Evolutionary conservation across 2,797 vertebrate species (phyloP).

Genomic region (Microctenopoma stevenorrisi): DNA sequence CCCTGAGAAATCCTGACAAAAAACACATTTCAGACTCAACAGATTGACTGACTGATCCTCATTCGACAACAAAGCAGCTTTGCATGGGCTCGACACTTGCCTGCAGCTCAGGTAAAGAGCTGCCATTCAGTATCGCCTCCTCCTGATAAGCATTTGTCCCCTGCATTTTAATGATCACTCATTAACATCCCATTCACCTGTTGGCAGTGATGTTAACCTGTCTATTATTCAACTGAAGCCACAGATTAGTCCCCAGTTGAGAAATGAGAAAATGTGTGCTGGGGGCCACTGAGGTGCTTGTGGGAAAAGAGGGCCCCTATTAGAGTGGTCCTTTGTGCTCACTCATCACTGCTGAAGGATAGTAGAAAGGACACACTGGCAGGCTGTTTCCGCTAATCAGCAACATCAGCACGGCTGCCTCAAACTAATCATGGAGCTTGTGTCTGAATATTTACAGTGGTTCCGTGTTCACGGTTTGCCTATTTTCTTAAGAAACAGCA

Average conservation of each 20-base stretch:
- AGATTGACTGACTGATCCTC: conserved; percentile 42
- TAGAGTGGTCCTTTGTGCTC: conserved; percentile 71
- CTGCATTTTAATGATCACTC: conserved; percentile 47
- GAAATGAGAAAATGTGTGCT: conserved; percentile 47
- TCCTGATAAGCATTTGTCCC: conserved; percentile 15
- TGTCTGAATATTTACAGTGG: conserved; percentile 45
- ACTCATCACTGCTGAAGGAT: conserved; percentile 63
- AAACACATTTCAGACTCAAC: conserved; percentile 47
- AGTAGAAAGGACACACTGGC: conserved; percentile 73
- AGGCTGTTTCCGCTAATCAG: conserved; percentile 70
- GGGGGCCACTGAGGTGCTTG: conserved; percentile 64
- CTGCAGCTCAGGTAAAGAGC: conserved; percentile 40
- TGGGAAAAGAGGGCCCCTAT: conserved; percentile 71
- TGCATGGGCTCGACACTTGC: conserved; percentile 20
- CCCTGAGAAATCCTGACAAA: conserved; percentile 55
- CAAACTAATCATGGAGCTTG: conserved; percentile 58
- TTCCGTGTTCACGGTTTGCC: conserved; percentile 12
- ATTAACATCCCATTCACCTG: conserved; percentile 57
- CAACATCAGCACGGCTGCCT: conserved; percentile 61
- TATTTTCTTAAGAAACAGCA: conserved; percentile 14
- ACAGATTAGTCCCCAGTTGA: conserved; percentile 42
- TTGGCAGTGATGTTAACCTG: conserved; percentile 56
- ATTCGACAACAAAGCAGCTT: conserved; percentile 30
- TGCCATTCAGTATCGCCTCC: conserved; percentile 20
- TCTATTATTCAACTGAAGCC: conserved; percentile 48